A percentile compares a stretch with the other conserved stretches of the same genome.
Conservation (phyloP, 2,113 vertebrate species). For the Paradisaea rubra region DNA sequence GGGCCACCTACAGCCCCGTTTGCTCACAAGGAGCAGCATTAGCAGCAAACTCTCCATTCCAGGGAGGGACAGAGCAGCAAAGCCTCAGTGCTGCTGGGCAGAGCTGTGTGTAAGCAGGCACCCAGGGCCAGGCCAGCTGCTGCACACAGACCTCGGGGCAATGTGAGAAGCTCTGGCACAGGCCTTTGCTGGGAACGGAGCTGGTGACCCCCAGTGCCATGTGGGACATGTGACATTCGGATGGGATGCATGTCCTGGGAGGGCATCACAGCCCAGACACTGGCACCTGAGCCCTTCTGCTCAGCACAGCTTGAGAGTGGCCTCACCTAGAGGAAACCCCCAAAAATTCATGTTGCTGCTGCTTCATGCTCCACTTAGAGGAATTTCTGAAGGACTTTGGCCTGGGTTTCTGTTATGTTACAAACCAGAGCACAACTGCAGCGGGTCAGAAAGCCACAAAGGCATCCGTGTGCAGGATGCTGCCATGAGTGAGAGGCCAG, state of each 20-base stretch:
- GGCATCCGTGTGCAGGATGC: not conserved
- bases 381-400: not conserved
- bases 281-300: not conserved
- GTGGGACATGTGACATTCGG: fast-evolving
- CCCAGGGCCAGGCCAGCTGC: not conserved
- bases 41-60: not conserved
- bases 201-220: not conserved
- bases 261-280: not conserved
- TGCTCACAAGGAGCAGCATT: not conserved
- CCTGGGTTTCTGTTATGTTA: not conserved
- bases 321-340: not conserved
- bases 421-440: not conserved
- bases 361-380: not conserved
- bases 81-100: not conserved
- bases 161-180: fast-evolving
- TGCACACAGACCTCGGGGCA: not conserved
- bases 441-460: not conserved
- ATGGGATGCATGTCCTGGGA: not conserved
- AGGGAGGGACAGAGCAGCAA: not conserved
- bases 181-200: not conserved
- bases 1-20: fast-evolving
- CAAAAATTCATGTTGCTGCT: fast-evolving
- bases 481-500: fast-evolving
- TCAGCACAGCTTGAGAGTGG: not conserved
- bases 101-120: not conserved